These are phyloP conservation scores for Tetragnatha versicolor DNA, from an alignment of 1,140 invertebrate species.

Conservation along the genomic window DNA sequence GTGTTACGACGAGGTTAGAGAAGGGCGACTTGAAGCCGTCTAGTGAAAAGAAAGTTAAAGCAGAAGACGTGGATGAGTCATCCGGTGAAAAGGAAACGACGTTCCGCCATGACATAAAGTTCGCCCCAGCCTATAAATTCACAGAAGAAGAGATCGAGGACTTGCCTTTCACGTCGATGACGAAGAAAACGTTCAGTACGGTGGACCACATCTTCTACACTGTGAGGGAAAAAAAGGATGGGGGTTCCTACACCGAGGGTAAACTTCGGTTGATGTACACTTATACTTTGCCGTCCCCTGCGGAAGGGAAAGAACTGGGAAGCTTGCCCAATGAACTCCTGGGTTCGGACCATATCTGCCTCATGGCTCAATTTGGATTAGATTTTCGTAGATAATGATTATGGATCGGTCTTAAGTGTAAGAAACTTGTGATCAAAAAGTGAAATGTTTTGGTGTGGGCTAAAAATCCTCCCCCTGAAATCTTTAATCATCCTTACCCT, in stretches of 20 bases:
- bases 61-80: background rate
- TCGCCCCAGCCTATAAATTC: conserved; percentile 34
- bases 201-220: conserved; percentile 44
- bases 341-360: conserved; percentile 58
- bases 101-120: conserved; percentile 29
- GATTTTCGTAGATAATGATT: no score
- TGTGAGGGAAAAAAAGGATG: background rate
- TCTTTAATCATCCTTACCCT: no score
- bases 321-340: conserved; percentile 57
- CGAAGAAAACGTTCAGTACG: conserved; percentile 2
- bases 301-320: conserved; percentile 48
- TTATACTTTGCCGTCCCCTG: background rate
- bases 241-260: background rate
- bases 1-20: background rate
- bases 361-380: conserved; percentile 57
- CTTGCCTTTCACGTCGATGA: conserved; percentile 26
- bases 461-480: no score
- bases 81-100: no score
- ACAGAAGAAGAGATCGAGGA: background rate
- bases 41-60: background rate
- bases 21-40: background rate
- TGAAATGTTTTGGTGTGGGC: no score
- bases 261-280: conserved; percentile 38
- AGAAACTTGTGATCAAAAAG: no score
- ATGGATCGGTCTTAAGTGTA: no score